These are phyloP conservation scores for Geodia barretti DNA, from an alignment of 37 sponge, comb jelly and placozoan genomes.

Conservation along the genomic window DNA sequence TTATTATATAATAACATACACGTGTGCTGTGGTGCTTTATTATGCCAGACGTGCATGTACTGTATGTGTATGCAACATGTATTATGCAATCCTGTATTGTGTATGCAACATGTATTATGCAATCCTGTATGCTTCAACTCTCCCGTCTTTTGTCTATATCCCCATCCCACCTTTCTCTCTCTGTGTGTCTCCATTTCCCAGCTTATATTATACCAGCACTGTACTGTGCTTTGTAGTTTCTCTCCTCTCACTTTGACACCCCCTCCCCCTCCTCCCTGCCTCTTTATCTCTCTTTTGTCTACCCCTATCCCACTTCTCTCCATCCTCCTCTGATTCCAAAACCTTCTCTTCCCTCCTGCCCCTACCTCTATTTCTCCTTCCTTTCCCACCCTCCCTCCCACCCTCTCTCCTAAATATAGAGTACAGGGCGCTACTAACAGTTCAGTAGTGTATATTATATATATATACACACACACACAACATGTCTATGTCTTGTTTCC, in stretches of 20 bases:
- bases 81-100: no score
- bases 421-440: neutral
- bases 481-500: neutral
- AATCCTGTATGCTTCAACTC: neutral
- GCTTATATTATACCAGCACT: no score
- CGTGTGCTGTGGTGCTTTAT: no score
- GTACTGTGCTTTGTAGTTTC: no score
- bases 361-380: neutral
- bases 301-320: neutral
- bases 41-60: no score
- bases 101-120: no score
- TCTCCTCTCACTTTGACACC: neutral
- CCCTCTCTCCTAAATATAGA: neutral
- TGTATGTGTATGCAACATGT: no score
- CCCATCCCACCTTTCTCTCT: neutral
- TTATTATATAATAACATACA: no score
- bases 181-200: no score
- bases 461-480: neutral
- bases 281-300: neutral
- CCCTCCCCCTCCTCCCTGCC: neutral
- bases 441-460: neutral
- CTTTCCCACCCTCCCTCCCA: neutral
- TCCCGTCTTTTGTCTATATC: neutral
- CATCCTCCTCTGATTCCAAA: neutral
- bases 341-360: neutral